phyloP scores from a whole-genome alignment of 2,113 vertebrate species.

The Microcebus jonahi region DNA sequence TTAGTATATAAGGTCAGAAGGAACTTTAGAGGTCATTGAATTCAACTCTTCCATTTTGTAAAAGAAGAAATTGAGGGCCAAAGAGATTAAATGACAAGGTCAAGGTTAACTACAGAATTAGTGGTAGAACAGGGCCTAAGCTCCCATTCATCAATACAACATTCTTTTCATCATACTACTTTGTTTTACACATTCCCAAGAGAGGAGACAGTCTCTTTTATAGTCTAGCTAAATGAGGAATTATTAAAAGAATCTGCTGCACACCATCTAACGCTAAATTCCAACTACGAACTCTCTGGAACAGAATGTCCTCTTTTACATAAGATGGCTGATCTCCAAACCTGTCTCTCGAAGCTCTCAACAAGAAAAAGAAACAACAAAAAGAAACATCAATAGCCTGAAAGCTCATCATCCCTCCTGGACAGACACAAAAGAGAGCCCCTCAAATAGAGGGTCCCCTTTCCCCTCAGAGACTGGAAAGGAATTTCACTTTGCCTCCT shows the following conservation, averaged over 20 bases:
- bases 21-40: background rate
- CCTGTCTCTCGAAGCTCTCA: background rate
- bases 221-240: background rate
- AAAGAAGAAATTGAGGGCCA: background rate
- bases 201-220: background rate
- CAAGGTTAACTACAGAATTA: constrained; percentile 36
- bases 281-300: background rate
- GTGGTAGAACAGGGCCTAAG: background rate
- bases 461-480: background rate
- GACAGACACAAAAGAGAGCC: background rate
- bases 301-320: constrained; percentile 8
- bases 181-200: background rate
- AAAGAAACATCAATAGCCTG: background rate
- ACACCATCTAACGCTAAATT: constrained; percentile 34
- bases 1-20: background rate
- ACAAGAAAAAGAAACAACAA: background rate
- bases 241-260: background rate
- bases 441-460: background rate
- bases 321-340: background rate
- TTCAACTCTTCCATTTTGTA: background rate
- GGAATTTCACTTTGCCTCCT: background rate
- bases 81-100: background rate
- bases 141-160: background rate
- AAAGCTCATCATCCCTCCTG: background rate
- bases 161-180: constrained; percentile 12